These are phyloP conservation scores for Drosophila putrida DNA, from an alignment of 2,888 invertebrate species.

Conservation along the genomic window DNA sequence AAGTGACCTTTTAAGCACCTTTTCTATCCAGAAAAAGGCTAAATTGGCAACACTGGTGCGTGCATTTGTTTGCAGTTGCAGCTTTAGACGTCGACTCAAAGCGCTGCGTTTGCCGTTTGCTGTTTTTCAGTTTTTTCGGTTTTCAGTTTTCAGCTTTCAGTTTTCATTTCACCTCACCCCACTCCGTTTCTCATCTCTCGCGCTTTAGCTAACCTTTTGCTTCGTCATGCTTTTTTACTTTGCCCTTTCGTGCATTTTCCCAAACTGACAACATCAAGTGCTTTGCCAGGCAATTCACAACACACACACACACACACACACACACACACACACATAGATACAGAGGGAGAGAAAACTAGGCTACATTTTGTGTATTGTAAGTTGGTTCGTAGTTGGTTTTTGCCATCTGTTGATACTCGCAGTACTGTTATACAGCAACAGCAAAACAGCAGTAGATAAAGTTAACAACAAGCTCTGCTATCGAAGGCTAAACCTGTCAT, in stretches of 20 bases:
- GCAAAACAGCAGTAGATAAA: conserved; percentile 5
- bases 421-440: conserved; percentile 23
- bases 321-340: too few species aligned
- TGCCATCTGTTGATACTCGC: conserved; percentile 34
- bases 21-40: too few species aligned
- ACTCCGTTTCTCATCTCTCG: neutral
- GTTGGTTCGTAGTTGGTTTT: conserved; percentile 1
- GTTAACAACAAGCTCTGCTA: conserved; percentile 9
- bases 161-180: neutral
- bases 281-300: conserved; percentile 46
- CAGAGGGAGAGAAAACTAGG: conserved; percentile 11
- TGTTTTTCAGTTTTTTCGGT: conserved; percentile 16
- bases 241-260: conserved; percentile 51
- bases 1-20: too few species aligned
- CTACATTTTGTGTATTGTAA: conserved; percentile 12
- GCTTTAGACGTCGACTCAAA: conserved; percentile 38
- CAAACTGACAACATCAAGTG: conserved; percentile 68
- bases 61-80: conserved; percentile 19
- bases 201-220: conserved; percentile 6
- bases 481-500: conserved; percentile 50
- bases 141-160: neutral
- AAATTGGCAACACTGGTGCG: neutral
- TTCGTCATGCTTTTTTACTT: conserved; percentile 31
- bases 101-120: conserved; percentile 47
- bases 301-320: too few species aligned